phyloP scores from a whole-genome alignment of 2,888 invertebrate genomes.

The Agrotis puta region DNA sequence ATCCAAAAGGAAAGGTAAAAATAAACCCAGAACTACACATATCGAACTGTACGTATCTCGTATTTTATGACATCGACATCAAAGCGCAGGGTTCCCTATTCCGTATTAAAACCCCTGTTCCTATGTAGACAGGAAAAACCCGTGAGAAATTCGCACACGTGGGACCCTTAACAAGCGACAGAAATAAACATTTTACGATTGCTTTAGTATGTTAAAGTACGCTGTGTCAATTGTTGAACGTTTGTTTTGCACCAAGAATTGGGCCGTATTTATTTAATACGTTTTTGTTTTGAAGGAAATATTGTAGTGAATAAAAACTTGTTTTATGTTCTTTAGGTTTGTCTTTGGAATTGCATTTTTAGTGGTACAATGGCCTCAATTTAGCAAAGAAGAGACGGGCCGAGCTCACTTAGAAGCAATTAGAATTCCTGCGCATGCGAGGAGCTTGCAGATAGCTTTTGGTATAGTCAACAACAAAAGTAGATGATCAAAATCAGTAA shows the following conservation, averaged over 20 bases:
- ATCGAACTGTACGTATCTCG: neutral
- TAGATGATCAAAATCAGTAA: too few relatives aligned
- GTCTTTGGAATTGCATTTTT: neutral
- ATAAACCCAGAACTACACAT: conserved; percentile 3
- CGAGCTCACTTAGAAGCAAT: too few relatives aligned
- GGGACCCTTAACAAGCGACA: conserved; percentile 62
- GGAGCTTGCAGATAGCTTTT: too few relatives aligned
- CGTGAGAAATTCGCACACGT: conserved; percentile 45
- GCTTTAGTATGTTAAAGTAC: conserved; percentile 48
- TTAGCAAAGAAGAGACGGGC: too few relatives aligned
- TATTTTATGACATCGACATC: conserved; percentile 46
- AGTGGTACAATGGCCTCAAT: too few relatives aligned
- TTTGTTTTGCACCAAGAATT: conserved; percentile 42
- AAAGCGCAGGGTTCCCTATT: conserved; percentile 32
- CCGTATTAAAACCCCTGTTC: conserved; percentile 51
- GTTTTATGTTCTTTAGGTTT: conserved; percentile 28
- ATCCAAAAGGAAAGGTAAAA: neutral
- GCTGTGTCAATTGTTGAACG: conserved; percentile 56
- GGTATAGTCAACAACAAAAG: too few relatives aligned
- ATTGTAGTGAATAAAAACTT: conserved; percentile 17
- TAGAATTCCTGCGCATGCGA: too few relatives aligned
- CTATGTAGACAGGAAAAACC: conserved; percentile 46
- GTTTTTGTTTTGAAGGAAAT: conserved; percentile 44
- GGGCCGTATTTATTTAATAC: conserved; percentile 20
- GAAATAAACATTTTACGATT: conserved; percentile 67